Conservation (phyloP, 2,113 vertebrate species). For the Dicrurus megarhynchus region DNA sequence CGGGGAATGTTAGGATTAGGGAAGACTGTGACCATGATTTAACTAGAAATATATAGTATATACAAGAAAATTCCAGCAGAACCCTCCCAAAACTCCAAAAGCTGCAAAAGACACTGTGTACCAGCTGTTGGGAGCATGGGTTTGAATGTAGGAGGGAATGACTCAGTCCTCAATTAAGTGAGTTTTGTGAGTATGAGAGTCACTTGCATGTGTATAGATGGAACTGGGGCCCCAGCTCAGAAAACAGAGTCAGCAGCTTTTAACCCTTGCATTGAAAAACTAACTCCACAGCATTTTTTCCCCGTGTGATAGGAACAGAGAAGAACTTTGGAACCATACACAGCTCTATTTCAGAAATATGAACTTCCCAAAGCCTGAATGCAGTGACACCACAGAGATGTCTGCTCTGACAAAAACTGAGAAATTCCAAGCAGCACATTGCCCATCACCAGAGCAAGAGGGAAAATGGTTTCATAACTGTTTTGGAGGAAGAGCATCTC, state of each 20-base stretch:
- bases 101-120: background rate
- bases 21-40: background rate
- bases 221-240: background rate
- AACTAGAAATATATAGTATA: background rate
- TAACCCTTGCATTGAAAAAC: background rate
- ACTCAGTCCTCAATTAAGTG: slow-evolving; percentile 20
- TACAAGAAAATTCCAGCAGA: background rate
- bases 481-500: background rate
- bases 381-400: background rate
- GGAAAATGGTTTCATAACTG: background rate
- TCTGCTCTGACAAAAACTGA: background rate
- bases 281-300: background rate
- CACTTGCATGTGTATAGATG: background rate
- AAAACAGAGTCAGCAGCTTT: background rate
- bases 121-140: background rate
- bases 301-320: background rate
- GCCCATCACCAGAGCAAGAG: background rate
- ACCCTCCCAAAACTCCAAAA: background rate
- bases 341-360: background rate
- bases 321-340: background rate
- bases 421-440: background rate
- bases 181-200: background rate
- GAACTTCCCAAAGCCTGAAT: background rate
- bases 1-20: background rate
- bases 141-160: slow-evolving; percentile 21